Conservation (phyloP, 2,113 vertebrate species). For the Boulengeromyrus knoepffleri region DNA sequence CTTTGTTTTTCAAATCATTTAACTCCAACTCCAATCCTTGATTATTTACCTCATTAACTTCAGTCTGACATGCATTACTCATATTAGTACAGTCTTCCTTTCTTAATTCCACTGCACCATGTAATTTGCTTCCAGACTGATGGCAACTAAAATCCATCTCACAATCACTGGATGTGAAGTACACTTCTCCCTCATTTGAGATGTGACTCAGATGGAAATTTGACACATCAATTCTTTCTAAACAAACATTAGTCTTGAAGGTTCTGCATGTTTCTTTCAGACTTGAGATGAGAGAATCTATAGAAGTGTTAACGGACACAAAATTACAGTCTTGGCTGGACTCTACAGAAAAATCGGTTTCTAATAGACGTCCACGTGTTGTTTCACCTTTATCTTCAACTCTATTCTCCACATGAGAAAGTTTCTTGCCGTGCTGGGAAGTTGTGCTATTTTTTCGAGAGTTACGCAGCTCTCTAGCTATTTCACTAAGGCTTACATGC, state of each 20-base stretch:
- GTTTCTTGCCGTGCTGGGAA: neutral
- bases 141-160: neutral
- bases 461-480: neutral
- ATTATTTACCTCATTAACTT: neutral
- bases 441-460: neutral
- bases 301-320: constrained; percentile 31
- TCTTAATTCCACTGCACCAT: neutral
- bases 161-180: neutral
- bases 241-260: neutral
- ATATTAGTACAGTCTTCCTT: neutral
- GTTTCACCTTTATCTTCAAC: neutral
- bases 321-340: constrained; percentile 19
- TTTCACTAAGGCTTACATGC: too few species aligned
- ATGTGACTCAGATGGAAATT: neutral
- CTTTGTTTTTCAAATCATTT: neutral
- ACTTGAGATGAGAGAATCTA: constrained; percentile 36
- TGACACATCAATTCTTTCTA: neutral
- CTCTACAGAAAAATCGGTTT: neutral
- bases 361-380: neutral
- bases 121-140: neutral
- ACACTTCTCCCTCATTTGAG: neutral
- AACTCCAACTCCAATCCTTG: neutral
- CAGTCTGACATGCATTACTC: neutral
- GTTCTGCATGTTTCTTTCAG: constrained; percentile 36
- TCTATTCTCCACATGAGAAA: neutral